Evolutionary conservation across 64 coral and sea anemone genomes (phyloP).

Genomic region (Platygyra sinensis): DNA sequence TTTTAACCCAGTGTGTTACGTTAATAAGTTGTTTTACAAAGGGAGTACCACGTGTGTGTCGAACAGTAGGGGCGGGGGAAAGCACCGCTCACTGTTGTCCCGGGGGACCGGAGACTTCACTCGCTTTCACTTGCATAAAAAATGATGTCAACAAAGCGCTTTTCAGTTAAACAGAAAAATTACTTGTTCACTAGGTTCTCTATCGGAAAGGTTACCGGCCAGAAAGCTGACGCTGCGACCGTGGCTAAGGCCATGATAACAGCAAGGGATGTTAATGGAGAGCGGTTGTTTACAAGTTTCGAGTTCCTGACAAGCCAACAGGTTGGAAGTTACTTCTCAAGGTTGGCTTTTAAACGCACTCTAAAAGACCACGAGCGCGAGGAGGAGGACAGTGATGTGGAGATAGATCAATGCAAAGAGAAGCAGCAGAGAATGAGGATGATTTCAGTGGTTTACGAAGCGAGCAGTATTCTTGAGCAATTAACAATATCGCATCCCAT

Average conservation of each 20-base stretch:
- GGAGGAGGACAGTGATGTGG: background rate
- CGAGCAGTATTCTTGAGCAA: too few species aligned
- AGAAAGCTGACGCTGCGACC: conserved; percentile 12
- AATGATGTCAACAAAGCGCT: too few species aligned
- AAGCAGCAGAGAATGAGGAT: conserved; percentile 5
- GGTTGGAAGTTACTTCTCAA: conserved; percentile 45
- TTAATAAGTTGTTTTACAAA: too few species aligned
- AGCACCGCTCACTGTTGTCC: too few species aligned
- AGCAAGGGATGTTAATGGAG: conserved; percentile 9
- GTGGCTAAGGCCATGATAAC: conserved; percentile 38
- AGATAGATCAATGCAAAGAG: conserved; percentile 5
- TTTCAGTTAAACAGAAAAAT: conserved; percentile 23
- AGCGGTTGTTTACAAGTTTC: conserved; percentile 12
- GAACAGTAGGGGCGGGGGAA: too few species aligned
- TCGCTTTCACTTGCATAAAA: too few species aligned
- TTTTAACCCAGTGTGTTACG: too few species aligned
- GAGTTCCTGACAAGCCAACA: conserved; percentile 43
- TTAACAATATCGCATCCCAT: too few species aligned
- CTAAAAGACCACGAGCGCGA: background rate
- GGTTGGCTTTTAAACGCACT: background rate
- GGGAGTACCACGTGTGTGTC: too few species aligned
- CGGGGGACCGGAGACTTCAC: too few species aligned
- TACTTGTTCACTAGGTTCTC: conserved; percentile 7
- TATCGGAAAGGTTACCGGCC: conserved; percentile 22
- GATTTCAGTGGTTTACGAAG: background rate